These are phyloP conservation scores for Antedon mediterranea DNA, from an alignment of 53 echinoderm and acorn worm genomes.

Conservation along the genomic window DNA sequence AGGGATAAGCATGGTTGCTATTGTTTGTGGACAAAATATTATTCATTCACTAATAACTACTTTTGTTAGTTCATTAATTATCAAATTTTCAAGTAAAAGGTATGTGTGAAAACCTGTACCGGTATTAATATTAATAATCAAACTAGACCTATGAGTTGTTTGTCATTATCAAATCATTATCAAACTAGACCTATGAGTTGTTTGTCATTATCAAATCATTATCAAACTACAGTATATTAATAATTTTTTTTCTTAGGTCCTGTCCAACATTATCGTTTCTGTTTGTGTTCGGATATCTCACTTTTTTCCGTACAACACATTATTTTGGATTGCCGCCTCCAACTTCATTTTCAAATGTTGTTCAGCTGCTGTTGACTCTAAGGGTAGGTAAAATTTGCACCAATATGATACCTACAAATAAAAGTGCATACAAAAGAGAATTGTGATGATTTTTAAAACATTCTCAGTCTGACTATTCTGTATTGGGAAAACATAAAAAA, in stretches of 20 bases:
- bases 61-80: constrained; percentile 30
- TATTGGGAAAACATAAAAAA: too few relatives aligned
- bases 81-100: constrained; percentile 49
- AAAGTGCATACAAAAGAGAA: too few relatives aligned
- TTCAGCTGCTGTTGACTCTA: constrained; percentile 71
- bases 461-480: too few relatives aligned
- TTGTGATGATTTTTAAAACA: too few relatives aligned
- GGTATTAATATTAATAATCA: background rate
- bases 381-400: constrained; percentile 28
- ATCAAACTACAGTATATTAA: too few relatives aligned
- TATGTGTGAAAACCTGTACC: constrained; percentile 1
- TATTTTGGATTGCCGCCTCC: constrained; percentile 66
- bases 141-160: too few relatives aligned
- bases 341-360: constrained; percentile 79
- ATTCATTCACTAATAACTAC: constrained; percentile 55
- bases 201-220: too few relatives aligned
- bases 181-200: too few relatives aligned
- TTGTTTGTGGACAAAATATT: constrained; percentile 48
- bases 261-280: constrained; percentile 55
- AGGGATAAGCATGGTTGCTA: constrained; percentile 40
- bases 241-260: constrained; percentile 34
- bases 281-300: constrained; percentile 69
- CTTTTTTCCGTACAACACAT: constrained; percentile 70
- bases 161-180: too few relatives aligned
- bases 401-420: too few relatives aligned